Base-by-base conservation (phyloP, 2,113 vertebrate genomes). In the Diadophis punctatus region DNA sequence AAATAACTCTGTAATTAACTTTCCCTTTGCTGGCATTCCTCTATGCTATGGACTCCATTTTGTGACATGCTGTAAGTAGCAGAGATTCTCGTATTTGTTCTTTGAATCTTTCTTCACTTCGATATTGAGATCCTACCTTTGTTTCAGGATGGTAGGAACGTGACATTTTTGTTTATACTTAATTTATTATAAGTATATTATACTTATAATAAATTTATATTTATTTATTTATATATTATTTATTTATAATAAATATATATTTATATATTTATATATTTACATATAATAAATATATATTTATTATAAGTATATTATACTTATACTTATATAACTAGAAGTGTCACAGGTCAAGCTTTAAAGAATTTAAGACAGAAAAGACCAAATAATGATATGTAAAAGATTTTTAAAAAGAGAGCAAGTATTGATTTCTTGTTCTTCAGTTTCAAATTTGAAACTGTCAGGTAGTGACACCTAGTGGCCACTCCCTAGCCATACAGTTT, bases 401-500 rank as follows among this genome's bases (percentile, higher is more conserved):
- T 86, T 48, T 87, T 39, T 8, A 43, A 43, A 80, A 80, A 80
- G 74, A 43, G 18, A 80, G 34, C 18, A 80, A 80, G 34, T 80
- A 80, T 80, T 43, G 74, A 80, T 80, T 80, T 80, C 34, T 43
- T 80, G 6, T 43, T 9, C 74, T 22, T 49, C 22, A 30, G 8
- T 86, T 30, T 49, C 86, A 87, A 51, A 22, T 87, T 87, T 48
- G 46, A 87, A 30, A 49, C 93, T 93, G 86, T 92, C 86, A 94
- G 92, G 6, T 60, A 3, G 20, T 95, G 96, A 93, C 95, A 95
- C 53, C 92, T 8, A 94, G 96, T 22, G 95, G 93, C 90, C 23
- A 46, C 80, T 9, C 0, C 91, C 95, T 94, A 89, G 93, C 95
- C 92, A 96, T 93, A 96, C 95, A 97, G 96, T 43, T 51, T 10